Evolutionary conservation across 2,888 invertebrate species (phyloP).

Genomic region (Schizotus pectinicornis): DNA sequence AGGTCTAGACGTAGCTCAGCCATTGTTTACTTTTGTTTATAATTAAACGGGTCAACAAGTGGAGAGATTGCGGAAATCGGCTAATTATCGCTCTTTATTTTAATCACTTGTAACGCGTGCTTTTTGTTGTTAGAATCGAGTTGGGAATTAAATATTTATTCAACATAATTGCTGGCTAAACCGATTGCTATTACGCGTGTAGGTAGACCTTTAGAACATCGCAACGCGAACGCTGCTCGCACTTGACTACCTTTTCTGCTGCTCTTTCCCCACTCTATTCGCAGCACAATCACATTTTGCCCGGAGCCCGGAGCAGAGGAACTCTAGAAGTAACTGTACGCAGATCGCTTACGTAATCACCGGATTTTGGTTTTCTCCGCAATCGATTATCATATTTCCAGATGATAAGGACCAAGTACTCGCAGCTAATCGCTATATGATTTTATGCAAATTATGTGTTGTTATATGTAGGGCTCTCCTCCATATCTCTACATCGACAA

Average conservation of each 20-base stretch:
- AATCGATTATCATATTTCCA: background rate
- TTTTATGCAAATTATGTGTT: too few species aligned
- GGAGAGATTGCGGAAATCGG: too few species aligned
- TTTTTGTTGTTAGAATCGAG: background rate
- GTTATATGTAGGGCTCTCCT: too few species aligned
- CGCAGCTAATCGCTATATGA: too few species aligned
- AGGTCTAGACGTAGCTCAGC: constrained; percentile 50
- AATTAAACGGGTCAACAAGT: background rate
- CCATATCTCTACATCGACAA: too few species aligned
- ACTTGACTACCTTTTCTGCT: constrained; percentile 12
- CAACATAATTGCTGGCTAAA: constrained; percentile 6
- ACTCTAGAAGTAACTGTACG: constrained; percentile 19
- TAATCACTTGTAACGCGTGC: background rate
- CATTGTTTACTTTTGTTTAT: constrained; percentile 38
- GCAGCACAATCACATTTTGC: constrained; percentile 16
- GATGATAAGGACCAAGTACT: too few species aligned
- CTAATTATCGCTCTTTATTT: background rate
- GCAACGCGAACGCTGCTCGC: constrained; percentile 6
- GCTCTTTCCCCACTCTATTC: constrained; percentile 11
- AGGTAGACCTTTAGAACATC: constrained; percentile 1
- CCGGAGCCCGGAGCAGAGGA: constrained; percentile 21
- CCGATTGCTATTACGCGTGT: constrained; percentile 1
- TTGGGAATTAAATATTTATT: background rate
- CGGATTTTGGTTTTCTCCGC: constrained; percentile 1
- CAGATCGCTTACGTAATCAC: constrained; percentile 23